These are phyloP conservation scores for Sorex fumeus DNA, from an alignment of 2,113 vertebrate species.

Conservation along the genomic window DNA sequence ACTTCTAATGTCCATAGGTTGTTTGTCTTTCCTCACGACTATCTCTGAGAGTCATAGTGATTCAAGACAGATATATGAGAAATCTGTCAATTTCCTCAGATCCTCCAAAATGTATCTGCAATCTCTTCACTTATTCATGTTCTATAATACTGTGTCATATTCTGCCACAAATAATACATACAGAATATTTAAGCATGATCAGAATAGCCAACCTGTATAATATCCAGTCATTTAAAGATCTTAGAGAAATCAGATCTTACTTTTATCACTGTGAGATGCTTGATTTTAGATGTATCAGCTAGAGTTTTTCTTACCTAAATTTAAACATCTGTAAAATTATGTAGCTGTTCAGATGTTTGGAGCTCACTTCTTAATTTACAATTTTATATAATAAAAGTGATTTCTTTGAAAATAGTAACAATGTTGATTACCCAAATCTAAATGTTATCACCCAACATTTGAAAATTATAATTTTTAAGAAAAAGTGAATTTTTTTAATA, in stretches of 20 bases:
- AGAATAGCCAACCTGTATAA: not conserved
- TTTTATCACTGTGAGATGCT: no score
- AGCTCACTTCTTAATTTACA: not conserved
- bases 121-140: not conserved
- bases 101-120: not conserved
- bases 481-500: conserved; percentile 6
- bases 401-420: no score
- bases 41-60: not conserved
- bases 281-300: no score
- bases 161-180: not conserved
- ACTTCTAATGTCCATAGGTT: not conserved
- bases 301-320: not conserved
- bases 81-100: no score
- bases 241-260: not conserved
- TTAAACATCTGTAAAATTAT: not conserved
- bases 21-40: not conserved
- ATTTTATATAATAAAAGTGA: no score
- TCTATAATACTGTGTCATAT: not conserved
- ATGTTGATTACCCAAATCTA: not conserved
- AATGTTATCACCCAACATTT: not conserved
- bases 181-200: not conserved
- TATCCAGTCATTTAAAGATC: not conserved
- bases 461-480: not conserved
- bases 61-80: not conserved
- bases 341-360: not conserved